phyloP scores from a whole-genome alignment of 2,797 vertebrate genomes.

The Melanotaenia pygmaea region DNA sequence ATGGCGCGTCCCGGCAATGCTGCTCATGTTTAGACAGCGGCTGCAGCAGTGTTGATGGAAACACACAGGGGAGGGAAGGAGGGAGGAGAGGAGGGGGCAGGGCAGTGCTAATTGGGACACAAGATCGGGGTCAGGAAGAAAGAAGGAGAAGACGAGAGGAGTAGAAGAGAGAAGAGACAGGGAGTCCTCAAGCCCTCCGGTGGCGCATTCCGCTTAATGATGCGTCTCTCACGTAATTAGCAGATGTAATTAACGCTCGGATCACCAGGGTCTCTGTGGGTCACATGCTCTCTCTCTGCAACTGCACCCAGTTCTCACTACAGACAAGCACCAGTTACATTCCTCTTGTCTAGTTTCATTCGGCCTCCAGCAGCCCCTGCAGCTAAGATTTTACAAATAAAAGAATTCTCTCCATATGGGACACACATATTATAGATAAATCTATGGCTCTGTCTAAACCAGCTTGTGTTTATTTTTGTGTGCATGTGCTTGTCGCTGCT shows the following conservation, averaged over 20 bases:
- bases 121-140: constrained; percentile 79
- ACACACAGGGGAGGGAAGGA: constrained; percentile 54
- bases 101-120: constrained; percentile 82
- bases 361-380: constrained; percentile 29
- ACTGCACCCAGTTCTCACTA: constrained; percentile 37
- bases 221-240: constrained; percentile 80
- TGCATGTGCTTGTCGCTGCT: constrained; percentile 38
- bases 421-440: constrained; percentile 57
- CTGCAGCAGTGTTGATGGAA: constrained; percentile 73
- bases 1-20: constrained; percentile 39
- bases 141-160: constrained; percentile 49
- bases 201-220: constrained; percentile 78
- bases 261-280: constrained; percentile 75
- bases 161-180: constrained; percentile 60
- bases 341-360: constrained; percentile 28
- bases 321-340: constrained; percentile 50
- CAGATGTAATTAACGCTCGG: constrained; percentile 81
- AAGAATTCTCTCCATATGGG: constrained; percentile 64
- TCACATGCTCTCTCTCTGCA: constrained; percentile 58
- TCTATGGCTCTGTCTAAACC: constrained; percentile 61
- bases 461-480: constrained; percentile 70
- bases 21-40: constrained; percentile 70
- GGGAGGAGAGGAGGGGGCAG: constrained; percentile 16
- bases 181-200: constrained; percentile 74
- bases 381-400: constrained; percentile 54